Evolutionary conservation across 2,113 vertebrate genomes (phyloP), one percentile per base, ranked within the genome.

Genomic region (Dasyurus viverrinus): DNA sequence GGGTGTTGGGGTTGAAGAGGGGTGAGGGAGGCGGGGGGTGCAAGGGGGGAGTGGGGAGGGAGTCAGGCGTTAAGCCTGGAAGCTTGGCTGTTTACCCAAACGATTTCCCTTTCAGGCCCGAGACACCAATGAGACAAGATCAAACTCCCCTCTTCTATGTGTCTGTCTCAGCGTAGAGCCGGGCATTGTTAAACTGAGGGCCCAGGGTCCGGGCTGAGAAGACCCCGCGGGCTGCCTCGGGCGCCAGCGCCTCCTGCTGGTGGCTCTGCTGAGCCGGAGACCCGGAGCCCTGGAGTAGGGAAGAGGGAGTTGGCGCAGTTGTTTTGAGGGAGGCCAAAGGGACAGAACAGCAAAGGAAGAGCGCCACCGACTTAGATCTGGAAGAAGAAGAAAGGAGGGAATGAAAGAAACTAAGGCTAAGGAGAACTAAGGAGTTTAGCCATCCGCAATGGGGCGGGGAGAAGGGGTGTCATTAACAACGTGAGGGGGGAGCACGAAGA

Each of bases 71-170:
- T 95, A 94, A 97, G 97, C 97, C 97, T 96, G 97, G 92, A 96
- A 96, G 97, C 97, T 93, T 95, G 96, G 96, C 97, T 98, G 97
- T 98, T 97, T 97, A 97, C 97, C 96, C 97, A 96, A 97, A 97
- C 52, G 96, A 97, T 96, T 96, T 98, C 95, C 97, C 93, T 98
- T 98, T 98, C 97, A 97, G 96, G 96, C 96, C 90, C 3, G 89
- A 97, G 97, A 98, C 96, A 93, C 97, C 97, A 95, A 96, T 93
- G 96, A 96, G 97, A 95, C 97, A 94, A 97, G 97, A 97, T 97
- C 97, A 97, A 98, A 96, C 97, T 97, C 93, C 94, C 95, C 95
- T 97, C 91, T 94, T 50, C 90, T 84, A 92, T n/a, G 94, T 89
- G 93, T 91, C 93, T 89, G 42, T 93, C 10, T 46, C 93, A 92